phyloP scores from a whole-genome alignment of 2,797 vertebrate species.

The Rhinophrynus dorsalis region DNA sequence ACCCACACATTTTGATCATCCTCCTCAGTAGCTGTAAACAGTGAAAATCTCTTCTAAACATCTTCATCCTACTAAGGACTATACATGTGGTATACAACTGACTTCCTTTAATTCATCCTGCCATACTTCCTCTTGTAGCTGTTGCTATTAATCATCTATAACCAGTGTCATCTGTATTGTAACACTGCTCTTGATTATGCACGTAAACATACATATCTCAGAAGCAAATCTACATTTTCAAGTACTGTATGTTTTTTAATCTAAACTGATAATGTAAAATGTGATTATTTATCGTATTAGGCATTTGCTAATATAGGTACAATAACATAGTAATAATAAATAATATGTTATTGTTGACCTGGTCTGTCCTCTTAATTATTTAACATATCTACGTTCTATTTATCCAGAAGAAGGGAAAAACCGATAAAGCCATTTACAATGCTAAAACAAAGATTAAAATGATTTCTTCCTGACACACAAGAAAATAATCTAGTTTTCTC shows the following conservation, averaged over 20 bases:
- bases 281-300: neutral
- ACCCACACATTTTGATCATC: too few species aligned
- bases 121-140: slow-evolving; percentile 9
- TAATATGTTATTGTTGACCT: neutral
- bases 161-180: slow-evolving; percentile 1
- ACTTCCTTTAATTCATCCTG: slow-evolving; percentile 25
- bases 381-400: too few species aligned
- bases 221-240: slow-evolving; percentile 19
- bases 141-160: slow-evolving; percentile 34
- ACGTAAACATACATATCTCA: slow-evolving; percentile 24
- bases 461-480: too few species aligned
- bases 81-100: slow-evolving; percentile 14
- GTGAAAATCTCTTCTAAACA: slow-evolving; percentile 15
- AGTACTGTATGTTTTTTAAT: neutral
- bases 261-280: neutral
- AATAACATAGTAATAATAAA: neutral
- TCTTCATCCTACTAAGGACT: slow-evolving; percentile 3
- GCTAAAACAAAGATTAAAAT: too few species aligned
- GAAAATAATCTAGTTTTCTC: too few species aligned
- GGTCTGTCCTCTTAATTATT: neutral
- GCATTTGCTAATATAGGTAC: neutral
- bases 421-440: too few species aligned
- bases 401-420: too few species aligned
- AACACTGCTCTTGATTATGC: slow-evolving; percentile 19
- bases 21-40: slow-evolving; percentile 4